Conservation (phyloP, 2,888 invertebrate species). For the Platycheirus albimanus region DNA sequence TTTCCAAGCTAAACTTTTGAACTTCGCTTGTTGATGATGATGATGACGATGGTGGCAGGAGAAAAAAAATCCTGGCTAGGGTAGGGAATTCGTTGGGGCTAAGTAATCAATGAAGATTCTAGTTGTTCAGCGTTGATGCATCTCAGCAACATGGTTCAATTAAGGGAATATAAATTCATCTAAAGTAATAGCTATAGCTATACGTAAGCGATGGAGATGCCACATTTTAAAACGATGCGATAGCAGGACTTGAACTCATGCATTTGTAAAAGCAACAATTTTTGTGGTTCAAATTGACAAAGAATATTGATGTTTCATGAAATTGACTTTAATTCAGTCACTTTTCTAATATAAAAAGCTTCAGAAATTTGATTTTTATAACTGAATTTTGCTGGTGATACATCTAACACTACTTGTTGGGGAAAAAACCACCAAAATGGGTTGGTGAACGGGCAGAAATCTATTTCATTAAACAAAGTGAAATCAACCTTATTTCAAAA, state of each 20-base stretch:
- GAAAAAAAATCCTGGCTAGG: neutral
- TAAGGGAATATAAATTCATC: constrained; percentile 30
- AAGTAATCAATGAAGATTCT: constrained; percentile 43
- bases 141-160: constrained; percentile 30
- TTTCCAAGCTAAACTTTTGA: constrained; percentile 64
- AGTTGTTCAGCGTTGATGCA: constrained; percentile 29
- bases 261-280: constrained; percentile 12
- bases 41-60: neutral
- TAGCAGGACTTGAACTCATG: no score
- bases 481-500: no score
- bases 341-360: no score
- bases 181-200: constrained; percentile 8
- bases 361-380: no score
- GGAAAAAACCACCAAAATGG: no score
- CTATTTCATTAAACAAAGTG: no score
- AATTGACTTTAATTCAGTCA: no score
- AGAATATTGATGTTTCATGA: no score
- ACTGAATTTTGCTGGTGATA: no score
- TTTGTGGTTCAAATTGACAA: constrained; percentile 6
- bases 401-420: no score
- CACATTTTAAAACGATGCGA: neutral
- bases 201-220: constrained; percentile 8
- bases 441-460: no score
- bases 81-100: neutral
- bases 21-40: constrained; percentile 49